Evolutionary conservation across 2,797 vertebrate species (phyloP).

Genomic region (Sebastes hubbsi): DNA sequence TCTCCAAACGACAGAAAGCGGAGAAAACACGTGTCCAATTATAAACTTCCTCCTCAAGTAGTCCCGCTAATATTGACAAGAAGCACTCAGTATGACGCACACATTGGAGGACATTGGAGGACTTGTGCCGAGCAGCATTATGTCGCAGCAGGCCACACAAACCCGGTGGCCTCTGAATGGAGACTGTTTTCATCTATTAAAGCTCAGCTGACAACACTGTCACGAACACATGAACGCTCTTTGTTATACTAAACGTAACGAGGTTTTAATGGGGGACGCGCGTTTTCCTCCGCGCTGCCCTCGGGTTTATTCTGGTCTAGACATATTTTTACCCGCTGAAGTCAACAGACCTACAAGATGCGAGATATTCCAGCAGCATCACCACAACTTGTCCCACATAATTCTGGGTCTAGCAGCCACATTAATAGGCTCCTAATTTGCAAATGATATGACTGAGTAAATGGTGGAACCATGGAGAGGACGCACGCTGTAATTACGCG

Average conservation of each 20-base stretch:
- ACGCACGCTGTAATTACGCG: slow-evolving; percentile 66
- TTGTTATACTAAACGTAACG: slow-evolving; percentile 28
- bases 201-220: slow-evolving; percentile 63
- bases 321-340: slow-evolving; percentile 34
- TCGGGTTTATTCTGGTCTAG: slow-evolving; percentile 19
- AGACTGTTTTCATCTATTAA: slow-evolving; percentile 52
- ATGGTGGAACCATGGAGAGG: slow-evolving; percentile 36
- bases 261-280: slow-evolving; percentile 6
- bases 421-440: slow-evolving; percentile 59
- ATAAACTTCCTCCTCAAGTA: slow-evolving; percentile 73
- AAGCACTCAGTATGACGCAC: slow-evolving; percentile 48
- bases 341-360: slow-evolving; percentile 17
- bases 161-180: slow-evolving; percentile 59
- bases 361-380: slow-evolving; percentile 33
- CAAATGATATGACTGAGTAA: slow-evolving; percentile 61
- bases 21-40: slow-evolving; percentile 78
- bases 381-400: slow-evolving; percentile 42
- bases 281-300: not conserved
- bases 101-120: slow-evolving; percentile 37
- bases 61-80: slow-evolving; percentile 76
- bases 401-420: slow-evolving; percentile 44
- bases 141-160: slow-evolving; percentile 48
- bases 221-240: slow-evolving; percentile 69
- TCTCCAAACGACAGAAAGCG: slow-evolving; percentile 64
- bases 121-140: slow-evolving; percentile 20